phyloP scores from a whole-genome alignment of 1,140 invertebrate species.

The Pseudomyrmex sp. region DNA sequence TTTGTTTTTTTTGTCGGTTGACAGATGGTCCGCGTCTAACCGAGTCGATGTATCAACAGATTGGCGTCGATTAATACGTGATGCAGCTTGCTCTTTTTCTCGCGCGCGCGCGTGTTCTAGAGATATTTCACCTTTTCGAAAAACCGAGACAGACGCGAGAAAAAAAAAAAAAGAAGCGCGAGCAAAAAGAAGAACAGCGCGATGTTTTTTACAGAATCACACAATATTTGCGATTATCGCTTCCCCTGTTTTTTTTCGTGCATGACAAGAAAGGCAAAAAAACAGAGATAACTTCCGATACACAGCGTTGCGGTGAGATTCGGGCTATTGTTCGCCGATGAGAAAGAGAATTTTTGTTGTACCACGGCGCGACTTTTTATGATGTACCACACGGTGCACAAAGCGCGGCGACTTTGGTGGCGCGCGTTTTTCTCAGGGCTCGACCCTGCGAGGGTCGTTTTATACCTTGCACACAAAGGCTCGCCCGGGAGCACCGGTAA shows the following conservation, averaged over 20 bases:
- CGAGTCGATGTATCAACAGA: conserved; percentile 27
- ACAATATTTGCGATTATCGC: conserved; percentile 4
- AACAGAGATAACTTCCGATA: conserved; percentile 34
- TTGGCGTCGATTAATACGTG: conserved; percentile 38
- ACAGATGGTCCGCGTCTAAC: conserved; percentile 35
- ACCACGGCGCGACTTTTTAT: conserved; percentile 38
- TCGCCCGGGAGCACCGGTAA: conserved; percentile 46
- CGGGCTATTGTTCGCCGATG: conserved; percentile 54
- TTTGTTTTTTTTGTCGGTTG: conserved; percentile 10
- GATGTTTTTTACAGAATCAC: not conserved
- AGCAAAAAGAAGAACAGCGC: too few relatives aligned
- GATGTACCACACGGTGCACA: conserved; percentile 35
- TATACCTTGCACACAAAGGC: conserved; percentile 64
- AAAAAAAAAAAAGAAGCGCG: too few relatives aligned
- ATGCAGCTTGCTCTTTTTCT: not conserved
- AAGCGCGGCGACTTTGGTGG: conserved; percentile 31
- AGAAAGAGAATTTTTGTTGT: conserved; percentile 65
- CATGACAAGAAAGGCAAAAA: not conserved
- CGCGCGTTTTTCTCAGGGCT: conserved; percentile 51
- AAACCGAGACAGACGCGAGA: too few relatives aligned
- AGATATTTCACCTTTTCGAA: not conserved
- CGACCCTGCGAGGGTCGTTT: conserved; percentile 43
- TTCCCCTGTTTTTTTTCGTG: not conserved
- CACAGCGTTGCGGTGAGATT: conserved; percentile 32
- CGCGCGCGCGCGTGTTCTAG: not conserved